phyloP scores from a whole-genome alignment of 2,113 vertebrate genomes.

The Microtus pennsylvanicus region DNA sequence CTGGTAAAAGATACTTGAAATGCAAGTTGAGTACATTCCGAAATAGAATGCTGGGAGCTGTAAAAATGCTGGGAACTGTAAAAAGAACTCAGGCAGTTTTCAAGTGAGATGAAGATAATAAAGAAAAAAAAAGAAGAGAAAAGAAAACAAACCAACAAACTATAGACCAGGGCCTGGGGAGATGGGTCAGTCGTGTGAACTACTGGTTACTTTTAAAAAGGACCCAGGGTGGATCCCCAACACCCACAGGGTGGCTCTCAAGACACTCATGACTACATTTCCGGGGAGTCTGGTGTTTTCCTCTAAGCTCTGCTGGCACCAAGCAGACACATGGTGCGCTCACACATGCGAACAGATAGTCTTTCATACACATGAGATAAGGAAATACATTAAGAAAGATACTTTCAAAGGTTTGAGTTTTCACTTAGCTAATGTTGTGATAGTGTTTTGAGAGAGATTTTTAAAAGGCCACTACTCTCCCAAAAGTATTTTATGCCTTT shows the following conservation, averaged over 20 bases:
- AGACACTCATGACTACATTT: not conserved
- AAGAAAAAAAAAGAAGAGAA: not conserved
- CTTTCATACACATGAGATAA: not conserved
- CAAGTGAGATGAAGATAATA: not conserved
- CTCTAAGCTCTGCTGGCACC: not conserved
- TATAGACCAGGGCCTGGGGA: not conserved
- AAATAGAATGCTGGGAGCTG: not conserved
- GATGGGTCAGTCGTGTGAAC: not conserved
- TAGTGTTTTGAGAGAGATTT: not conserved
- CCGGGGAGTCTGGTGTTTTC: not conserved
- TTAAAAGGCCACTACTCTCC: not conserved
- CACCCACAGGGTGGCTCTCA: not conserved
- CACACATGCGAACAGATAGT: not conserved
- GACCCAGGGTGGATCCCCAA: not conserved
- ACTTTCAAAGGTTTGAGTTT: not conserved
- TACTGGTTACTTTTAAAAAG: not conserved
- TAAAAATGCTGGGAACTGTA: not conserved
- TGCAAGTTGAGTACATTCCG: not conserved
- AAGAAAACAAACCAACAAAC: not conserved
- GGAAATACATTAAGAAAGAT: not conserved
- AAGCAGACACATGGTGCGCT: not conserved
- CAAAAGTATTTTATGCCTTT: not conserved
- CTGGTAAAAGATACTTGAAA: not conserved
- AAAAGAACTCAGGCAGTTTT: not conserved
- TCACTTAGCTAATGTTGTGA: not conserved